Conservation (phyloP, 2,797 vertebrate genomes). For the Cetoscarus ocellatus region DNA sequence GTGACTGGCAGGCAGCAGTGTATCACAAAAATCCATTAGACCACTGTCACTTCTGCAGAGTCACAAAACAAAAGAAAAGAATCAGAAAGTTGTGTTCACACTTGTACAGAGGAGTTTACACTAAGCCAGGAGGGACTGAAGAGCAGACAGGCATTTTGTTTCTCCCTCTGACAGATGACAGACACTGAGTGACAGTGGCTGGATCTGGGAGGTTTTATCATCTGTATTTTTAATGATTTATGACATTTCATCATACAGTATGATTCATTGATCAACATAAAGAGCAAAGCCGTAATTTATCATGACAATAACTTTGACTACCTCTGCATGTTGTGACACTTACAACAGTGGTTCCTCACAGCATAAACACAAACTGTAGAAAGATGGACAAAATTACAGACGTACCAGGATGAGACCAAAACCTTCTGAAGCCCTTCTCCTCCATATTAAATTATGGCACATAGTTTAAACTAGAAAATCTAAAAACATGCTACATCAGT, state of each 20-base stretch:
- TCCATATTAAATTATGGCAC: too few relatives aligned
- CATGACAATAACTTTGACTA: too few relatives aligned
- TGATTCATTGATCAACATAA: not conserved
- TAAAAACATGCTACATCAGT: too few relatives aligned
- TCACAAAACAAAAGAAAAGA: constrained; percentile 30
- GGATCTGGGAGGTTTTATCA: not conserved
- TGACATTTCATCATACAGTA: not conserved
- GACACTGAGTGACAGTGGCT: constrained; percentile 18
- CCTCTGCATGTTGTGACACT: too few relatives aligned
- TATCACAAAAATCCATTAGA: constrained; percentile 56
- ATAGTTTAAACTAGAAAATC: too few relatives aligned
- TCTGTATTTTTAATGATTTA: not conserved
- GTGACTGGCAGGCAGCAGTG: constrained; percentile 29
- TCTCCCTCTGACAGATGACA: constrained; percentile 18
- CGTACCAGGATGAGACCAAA: too few relatives aligned
- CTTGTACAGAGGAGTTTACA: constrained; percentile 19
- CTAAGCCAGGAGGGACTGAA: constrained; percentile 35
- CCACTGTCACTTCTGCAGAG: constrained; percentile 15
- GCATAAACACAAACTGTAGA: too few relatives aligned
- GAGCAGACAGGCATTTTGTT: constrained; percentile 10
- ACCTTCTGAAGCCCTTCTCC: too few relatives aligned
- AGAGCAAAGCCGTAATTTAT: not conserved
- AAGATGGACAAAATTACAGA: too few relatives aligned
- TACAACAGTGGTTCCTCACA: too few relatives aligned
- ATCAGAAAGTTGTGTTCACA: constrained; percentile 27